These are phyloP conservation scores for Tetrapedia diversipes DNA, from an alignment of 2,888 invertebrate species.

Conservation along the genomic window DNA sequence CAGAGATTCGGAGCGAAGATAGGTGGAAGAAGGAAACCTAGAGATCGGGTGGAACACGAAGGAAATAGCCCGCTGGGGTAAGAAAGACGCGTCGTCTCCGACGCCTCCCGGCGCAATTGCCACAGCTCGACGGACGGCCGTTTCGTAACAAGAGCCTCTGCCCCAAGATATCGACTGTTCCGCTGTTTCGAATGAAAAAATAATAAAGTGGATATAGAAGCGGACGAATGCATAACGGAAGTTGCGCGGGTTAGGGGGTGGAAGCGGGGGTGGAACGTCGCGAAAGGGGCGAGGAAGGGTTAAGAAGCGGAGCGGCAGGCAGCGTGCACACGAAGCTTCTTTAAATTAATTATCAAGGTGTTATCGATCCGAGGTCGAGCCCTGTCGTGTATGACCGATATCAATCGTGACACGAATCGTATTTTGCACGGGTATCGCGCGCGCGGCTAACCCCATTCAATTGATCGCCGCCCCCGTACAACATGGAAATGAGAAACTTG, in stretches of 20 bases:
- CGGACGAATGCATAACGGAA: constrained; percentile 50
- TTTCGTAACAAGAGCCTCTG: constrained; percentile 73
- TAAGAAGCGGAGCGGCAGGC: constrained; percentile 17
- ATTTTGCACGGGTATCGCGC: constrained; percentile 25
- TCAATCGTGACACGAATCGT: constrained; percentile 49
- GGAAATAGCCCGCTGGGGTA: constrained; percentile 50
- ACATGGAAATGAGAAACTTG: constrained; percentile 20
- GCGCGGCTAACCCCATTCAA: constrained; percentile 37
- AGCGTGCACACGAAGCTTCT: constrained; percentile 19
- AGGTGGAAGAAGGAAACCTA: constrained; percentile 18
- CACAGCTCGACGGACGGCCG: constrained; percentile 64
- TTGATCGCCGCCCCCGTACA: constrained; percentile 31
- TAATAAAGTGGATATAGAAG: constrained; percentile 72
- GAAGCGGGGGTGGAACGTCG: not conserved
- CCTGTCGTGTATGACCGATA: constrained; percentile 45
- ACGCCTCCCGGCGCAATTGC: constrained; percentile 65
- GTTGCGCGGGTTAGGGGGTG: not conserved
- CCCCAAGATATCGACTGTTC: constrained; percentile 71
- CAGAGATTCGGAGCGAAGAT: constrained; percentile 19
- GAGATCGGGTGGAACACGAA: constrained; percentile 31
- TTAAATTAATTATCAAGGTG: constrained; percentile 58
- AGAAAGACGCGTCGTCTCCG: constrained; percentile 59
- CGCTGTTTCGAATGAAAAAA: constrained; percentile 69
- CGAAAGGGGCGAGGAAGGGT: not conserved
- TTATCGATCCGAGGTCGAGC: constrained; percentile 44